Conservation (phyloP, 2,888 invertebrate species). For the Nomada flava region DNA sequence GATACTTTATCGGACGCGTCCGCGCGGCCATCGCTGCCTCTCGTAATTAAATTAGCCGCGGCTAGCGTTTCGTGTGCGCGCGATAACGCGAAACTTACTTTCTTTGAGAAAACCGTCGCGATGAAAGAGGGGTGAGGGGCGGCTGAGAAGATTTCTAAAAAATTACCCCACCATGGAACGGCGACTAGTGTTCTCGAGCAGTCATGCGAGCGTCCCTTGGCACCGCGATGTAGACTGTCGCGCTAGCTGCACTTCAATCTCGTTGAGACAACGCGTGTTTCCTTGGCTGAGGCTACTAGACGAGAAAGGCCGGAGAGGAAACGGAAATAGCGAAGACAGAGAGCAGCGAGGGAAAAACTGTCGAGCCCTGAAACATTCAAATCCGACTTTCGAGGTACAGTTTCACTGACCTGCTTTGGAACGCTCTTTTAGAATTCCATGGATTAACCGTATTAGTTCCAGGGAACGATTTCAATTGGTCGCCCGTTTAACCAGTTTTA, state of each 20-base stretch:
- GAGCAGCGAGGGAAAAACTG: constrained; percentile 8
- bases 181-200: constrained; percentile 38
- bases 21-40: neutral
- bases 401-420: neutral
- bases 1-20: constrained; percentile 22
- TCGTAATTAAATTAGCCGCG: constrained; percentile 57
- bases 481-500: neutral
- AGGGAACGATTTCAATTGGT: neutral
- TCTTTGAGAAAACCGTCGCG: constrained; percentile 39
- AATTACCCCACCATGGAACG: constrained; percentile 52
- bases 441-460: constrained; percentile 7
- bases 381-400: constrained; percentile 32
- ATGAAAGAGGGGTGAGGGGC: neutral
- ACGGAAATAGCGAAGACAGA: constrained; percentile 4
- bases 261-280: constrained; percentile 69
- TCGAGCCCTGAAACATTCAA: constrained; percentile 48
- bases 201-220: constrained; percentile 47
- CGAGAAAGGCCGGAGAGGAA: neutral
- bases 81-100: constrained; percentile 39
- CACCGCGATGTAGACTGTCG: constrained; percentile 33
- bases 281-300: constrained; percentile 36
- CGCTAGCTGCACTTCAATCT: constrained; percentile 69
- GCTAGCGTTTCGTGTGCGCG: constrained; percentile 32
- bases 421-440: no score
- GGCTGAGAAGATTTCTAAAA: constrained; percentile 46